Evolutionary conservation across 2,113 vertebrate species (phyloP).

Genomic region (Spea multiplicata): DNA sequence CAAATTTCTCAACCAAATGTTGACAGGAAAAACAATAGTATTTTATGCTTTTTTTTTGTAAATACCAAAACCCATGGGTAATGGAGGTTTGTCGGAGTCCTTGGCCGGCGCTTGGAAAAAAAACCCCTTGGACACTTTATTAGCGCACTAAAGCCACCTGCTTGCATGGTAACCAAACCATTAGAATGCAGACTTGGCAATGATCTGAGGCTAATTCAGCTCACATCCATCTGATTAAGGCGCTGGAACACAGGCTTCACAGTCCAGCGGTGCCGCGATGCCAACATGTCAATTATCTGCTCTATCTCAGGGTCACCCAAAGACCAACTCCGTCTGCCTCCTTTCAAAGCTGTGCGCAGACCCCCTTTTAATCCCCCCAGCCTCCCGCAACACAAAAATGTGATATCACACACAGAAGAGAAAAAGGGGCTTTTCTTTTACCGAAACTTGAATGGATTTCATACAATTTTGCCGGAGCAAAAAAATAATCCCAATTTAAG

Average conservation of each 20-base stretch:
- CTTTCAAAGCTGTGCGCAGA: neutral
- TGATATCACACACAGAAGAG: slow-evolving; percentile 4
- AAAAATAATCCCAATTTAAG: neutral
- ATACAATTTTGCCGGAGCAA: neutral
- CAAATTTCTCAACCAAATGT: no score
- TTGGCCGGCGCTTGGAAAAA: no score
- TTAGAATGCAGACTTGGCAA: slow-evolving; percentile 7
- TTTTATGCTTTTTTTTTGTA: no score
- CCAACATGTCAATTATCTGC: neutral
- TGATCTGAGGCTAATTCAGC: neutral
- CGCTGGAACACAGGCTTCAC: neutral
- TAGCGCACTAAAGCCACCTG: neutral
- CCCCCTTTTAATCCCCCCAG: neutral
- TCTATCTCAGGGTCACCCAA: neutral
- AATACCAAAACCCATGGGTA: no score
- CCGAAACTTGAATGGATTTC: neutral
- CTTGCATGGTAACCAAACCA: neutral
- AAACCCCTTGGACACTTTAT: neutral
- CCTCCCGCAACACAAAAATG: neutral
- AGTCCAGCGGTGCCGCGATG: neutral
- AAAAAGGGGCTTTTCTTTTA: neutral
- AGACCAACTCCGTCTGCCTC: neutral
- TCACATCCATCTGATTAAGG: slow-evolving; percentile 8
- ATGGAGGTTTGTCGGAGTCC: no score
- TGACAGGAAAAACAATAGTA: no score